Evolutionary conservation across 1,140 invertebrate genomes (phyloP).

Genomic region (Bradysia coprophila): DNA sequence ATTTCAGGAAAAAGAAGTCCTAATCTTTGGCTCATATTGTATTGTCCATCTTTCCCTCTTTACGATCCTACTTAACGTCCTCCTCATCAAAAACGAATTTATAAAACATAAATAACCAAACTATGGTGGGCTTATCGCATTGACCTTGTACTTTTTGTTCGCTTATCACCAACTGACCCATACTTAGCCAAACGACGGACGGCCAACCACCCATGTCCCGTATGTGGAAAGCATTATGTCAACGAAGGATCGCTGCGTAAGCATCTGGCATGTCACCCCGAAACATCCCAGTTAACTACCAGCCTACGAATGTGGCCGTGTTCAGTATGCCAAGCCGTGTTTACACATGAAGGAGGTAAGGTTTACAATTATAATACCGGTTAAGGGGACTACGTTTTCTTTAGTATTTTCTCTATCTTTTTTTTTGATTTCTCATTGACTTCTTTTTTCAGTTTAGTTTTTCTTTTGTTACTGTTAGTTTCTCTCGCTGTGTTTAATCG

Average conservation of each 20-base stretch:
- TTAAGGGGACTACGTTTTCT: too few species aligned
- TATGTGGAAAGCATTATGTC: conserved; percentile 88
- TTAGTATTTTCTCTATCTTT: background rate
- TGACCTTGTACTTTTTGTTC: conserved; percentile 1
- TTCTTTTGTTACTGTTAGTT: too few species aligned
- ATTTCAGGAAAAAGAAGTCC: too few species aligned
- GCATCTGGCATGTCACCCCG: conserved; percentile 80
- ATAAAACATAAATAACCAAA: too few species aligned
- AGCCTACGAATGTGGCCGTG: conserved; percentile 85
- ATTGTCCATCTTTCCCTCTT: too few species aligned
- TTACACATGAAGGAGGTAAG: conserved; percentile 83
- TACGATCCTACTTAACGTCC: too few species aligned
- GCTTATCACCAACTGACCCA: conserved; percentile 30
- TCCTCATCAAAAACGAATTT: too few species aligned
- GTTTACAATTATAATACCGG: too few species aligned
- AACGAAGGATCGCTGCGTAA: conserved; percentile 85
- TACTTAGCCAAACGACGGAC: conserved; percentile 80
- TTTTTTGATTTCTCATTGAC: background rate
- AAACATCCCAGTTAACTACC: conserved; percentile 69
- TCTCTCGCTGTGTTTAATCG: too few species aligned
- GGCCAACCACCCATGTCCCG: conserved; percentile 82
- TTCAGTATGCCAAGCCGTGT: conserved; percentile 83
- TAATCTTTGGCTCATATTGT: too few species aligned
- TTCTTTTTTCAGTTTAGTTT: too few species aligned
- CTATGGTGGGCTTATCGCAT: background rate